These are phyloP conservation scores for Nymphalis polychloros DNA, from an alignment of 2,888 invertebrate species.

Conservation along the genomic window DNA sequence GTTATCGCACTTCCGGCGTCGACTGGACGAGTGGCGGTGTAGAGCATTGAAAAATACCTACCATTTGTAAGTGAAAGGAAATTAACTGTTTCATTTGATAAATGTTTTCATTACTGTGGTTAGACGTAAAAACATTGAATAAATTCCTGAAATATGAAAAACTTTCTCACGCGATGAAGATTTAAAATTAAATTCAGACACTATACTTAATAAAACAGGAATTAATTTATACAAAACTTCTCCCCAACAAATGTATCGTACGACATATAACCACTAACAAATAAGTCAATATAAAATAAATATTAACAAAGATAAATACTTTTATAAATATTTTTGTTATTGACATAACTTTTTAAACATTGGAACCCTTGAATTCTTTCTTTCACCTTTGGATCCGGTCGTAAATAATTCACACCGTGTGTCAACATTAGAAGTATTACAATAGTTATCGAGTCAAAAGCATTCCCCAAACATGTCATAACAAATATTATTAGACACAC, in stretches of 20 bases:
- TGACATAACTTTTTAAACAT: slow-evolving; percentile 10
- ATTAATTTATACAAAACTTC: no score
- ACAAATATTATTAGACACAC: slow-evolving; percentile 29
- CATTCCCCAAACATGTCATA: slow-evolving; percentile 35
- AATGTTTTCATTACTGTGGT: background rate
- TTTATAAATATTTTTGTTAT: background rate
- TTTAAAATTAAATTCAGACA: no score
- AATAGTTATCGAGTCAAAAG: slow-evolving; percentile 28
- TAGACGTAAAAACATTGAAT: background rate
- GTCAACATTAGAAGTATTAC: slow-evolving; percentile 14
- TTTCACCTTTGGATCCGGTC: background rate
- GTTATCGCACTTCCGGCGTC: slow-evolving; percentile 30
- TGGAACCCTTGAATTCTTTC: background rate
- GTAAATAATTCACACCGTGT: slow-evolving; percentile 17
- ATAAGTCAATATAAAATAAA: no score
- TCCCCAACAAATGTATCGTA: no score
- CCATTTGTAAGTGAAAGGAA: slow-evolving; percentile 19
- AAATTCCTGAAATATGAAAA: background rate
- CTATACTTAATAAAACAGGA: no score
- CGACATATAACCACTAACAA: no score
- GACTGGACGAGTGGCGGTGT: slow-evolving; percentile 14
- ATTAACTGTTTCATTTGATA: slow-evolving; percentile 23
- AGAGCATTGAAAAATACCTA: slow-evolving; percentile 10
- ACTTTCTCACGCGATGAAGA: no score
- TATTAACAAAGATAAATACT: no score